A percentile compares a stretch with the other conserved stretches of the same genome.
Conservation (phyloP, 2,888 invertebrate species). For the Eulithis testata region DNA sequence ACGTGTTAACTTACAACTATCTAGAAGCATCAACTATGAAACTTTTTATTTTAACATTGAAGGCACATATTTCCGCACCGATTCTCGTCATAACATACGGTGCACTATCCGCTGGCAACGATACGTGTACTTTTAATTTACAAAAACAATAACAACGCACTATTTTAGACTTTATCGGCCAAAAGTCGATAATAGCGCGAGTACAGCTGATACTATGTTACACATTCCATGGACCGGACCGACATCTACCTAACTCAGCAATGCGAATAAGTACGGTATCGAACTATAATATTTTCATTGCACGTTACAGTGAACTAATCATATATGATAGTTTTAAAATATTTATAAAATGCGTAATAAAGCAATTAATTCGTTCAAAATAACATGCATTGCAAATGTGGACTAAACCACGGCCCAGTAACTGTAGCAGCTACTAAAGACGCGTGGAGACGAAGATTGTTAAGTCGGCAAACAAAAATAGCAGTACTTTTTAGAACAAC, state of each 20-base stretch:
- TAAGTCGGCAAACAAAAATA: conserved; percentile 48
- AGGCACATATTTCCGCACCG: conserved; percentile 85
- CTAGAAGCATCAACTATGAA: conserved; percentile 84
- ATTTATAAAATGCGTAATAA: conserved; percentile 24
- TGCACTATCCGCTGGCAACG: conserved; percentile 67
- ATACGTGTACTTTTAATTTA: conserved; percentile 52
- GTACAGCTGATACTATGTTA: conserved; percentile 28
- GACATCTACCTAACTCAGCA: conserved; percentile 42
- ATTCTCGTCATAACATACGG: conserved; percentile 67
- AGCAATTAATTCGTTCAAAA: conserved; percentile 32
- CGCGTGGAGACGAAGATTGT: conserved; percentile 41
- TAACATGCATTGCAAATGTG: conserved; percentile 48
- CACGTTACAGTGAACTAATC: conserved; percentile 39
- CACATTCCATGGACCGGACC: conserved; percentile 62
- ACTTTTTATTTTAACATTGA: conserved; percentile 80
- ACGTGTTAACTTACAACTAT: conserved; percentile 74
- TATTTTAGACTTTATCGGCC: conserved; percentile 45
- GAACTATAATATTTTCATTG: conserved; percentile 43
- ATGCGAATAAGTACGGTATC: conserved; percentile 52
- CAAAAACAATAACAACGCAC: conserved; percentile 50
- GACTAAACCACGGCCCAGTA: conserved; percentile 35
- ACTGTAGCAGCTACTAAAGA: no score
- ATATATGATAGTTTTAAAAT: conserved; percentile 14
- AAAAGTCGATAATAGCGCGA: conserved; percentile 39
- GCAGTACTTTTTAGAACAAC: conserved; percentile 37